Evolutionary conservation across 1,140 invertebrate species (phyloP).

Genomic region (Drosophila athabasca): DNA sequence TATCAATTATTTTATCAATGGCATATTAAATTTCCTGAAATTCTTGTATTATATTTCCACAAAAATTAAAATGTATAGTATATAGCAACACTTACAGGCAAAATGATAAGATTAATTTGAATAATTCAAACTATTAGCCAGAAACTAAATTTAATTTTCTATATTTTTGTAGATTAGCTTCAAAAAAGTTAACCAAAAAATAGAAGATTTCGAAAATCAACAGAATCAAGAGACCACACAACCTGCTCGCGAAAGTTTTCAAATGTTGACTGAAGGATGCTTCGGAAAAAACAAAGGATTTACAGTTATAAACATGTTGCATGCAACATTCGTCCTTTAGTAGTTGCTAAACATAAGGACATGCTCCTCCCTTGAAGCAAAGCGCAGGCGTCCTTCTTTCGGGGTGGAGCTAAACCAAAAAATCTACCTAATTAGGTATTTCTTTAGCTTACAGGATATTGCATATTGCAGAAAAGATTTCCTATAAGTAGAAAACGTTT

Average conservation of each 20-base stretch:
- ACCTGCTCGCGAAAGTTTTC: slow-evolving; percentile 49
- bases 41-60: too few species aligned
- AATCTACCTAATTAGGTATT: too few species aligned
- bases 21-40: too few species aligned
- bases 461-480: too few species aligned
- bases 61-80: too few species aligned
- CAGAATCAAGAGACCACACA: slow-evolving; percentile 54
- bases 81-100: slow-evolving; percentile 12
- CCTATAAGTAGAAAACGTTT: too few species aligned
- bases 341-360: slow-evolving; percentile 21
- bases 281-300: slow-evolving; percentile 7
- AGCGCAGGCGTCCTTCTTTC: slow-evolving; percentile 29
- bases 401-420: slow-evolving; percentile 21
- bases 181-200: slow-evolving; percentile 36
- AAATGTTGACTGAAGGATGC: slow-evolving; percentile 26
- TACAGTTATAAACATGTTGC: slow-evolving; percentile 45
- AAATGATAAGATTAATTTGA: not conserved
- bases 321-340: slow-evolving; percentile 14
- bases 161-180: not conserved
- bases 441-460: too few species aligned
- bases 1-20: too few species aligned
- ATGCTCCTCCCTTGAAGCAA: slow-evolving; percentile 23
- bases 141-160: slow-evolving; percentile 11
- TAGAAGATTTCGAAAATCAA: slow-evolving; percentile 53
- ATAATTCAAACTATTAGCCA: not conserved